phyloP scores from a whole-genome alignment of 2,888 invertebrate species.

The Hermodice carunculata region DNA sequence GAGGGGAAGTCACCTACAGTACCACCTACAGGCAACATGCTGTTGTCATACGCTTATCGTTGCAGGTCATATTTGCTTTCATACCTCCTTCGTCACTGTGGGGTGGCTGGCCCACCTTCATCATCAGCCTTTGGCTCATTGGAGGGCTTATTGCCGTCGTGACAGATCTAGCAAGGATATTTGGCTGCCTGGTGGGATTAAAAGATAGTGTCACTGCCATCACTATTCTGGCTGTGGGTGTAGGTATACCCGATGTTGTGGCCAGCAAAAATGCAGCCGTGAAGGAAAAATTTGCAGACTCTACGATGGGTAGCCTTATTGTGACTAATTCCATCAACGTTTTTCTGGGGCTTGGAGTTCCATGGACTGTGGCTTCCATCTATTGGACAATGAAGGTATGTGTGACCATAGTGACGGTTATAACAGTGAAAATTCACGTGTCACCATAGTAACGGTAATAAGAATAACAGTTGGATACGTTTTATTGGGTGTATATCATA shows the following conservation, averaged over 20 bases:
- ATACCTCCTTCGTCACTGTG: conserved; percentile 73
- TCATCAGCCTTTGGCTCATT: conserved; percentile 72
- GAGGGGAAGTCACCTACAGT: too few relatives aligned
- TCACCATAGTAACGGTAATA: too few relatives aligned
- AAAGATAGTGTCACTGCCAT: conserved; percentile 72
- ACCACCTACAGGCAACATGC: too few relatives aligned
- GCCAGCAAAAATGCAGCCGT: conserved; percentile 74
- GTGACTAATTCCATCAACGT: conserved; percentile 78
- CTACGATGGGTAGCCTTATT: conserved; percentile 76
- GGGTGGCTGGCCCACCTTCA: conserved; percentile 75
- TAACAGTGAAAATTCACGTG: too few relatives aligned
- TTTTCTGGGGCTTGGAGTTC: conserved; percentile 76
- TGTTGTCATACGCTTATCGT: too few relatives aligned
- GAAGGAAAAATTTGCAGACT: conserved; percentile 75
- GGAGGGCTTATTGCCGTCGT: conserved; percentile 75
- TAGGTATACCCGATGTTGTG: conserved; percentile 75
- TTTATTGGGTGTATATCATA: too few relatives aligned
- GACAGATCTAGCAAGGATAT: conserved; percentile 75
- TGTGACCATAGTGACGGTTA: too few relatives aligned
- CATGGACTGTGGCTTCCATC: conserved; percentile 75
- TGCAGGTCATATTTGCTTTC: conserved; percentile 72
- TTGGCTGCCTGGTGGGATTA: conserved; percentile 75
- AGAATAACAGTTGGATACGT: too few relatives aligned
- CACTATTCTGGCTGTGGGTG: conserved; percentile 74
- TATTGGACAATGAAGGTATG: conserved; percentile 68